These are phyloP conservation scores for Nomada goodeniana DNA, from an alignment of 2,888 invertebrate genomes.

Conservation along the genomic window DNA sequence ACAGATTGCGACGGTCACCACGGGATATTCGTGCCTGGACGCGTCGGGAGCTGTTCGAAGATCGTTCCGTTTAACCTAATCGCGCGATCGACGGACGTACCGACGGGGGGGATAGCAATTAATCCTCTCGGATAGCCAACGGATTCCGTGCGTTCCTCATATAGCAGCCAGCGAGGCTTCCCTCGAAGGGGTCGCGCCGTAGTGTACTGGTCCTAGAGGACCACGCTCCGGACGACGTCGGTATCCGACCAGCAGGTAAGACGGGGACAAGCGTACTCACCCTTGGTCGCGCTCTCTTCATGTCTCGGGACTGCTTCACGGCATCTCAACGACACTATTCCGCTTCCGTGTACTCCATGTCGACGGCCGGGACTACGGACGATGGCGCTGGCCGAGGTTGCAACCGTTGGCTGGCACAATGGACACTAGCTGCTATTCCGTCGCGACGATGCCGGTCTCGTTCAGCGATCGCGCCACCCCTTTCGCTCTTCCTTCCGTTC, in stretches of 20 bases:
- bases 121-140: no score
- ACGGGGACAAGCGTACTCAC: constrained; percentile 66
- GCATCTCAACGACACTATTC: constrained; percentile 74
- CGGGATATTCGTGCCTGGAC: no score
- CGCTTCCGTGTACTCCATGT: constrained; percentile 68
- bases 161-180: no score
- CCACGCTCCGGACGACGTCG: no score
- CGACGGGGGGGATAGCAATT: no score
- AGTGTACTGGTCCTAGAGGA: no score
- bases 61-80: no score
- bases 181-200: no score
- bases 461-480: background rate
- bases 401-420: constrained; percentile 54
- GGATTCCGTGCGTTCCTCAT: no score
- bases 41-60: no score
- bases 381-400: constrained; percentile 63
- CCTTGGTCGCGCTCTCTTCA: constrained; percentile 78
- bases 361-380: constrained; percentile 51
- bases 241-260: background rate
- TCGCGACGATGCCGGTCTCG: constrained; percentile 24
- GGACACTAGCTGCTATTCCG: constrained; percentile 56
- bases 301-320: constrained; percentile 78
- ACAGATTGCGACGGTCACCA: no score
- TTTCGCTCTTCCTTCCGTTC: background rate
- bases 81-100: no score